A percentile compares a stretch with the other conserved stretches of the same genome.
Evolutionary conservation across 2,797 vertebrate species (phyloP).

Genomic region (Nyctalus aviator): DNA sequence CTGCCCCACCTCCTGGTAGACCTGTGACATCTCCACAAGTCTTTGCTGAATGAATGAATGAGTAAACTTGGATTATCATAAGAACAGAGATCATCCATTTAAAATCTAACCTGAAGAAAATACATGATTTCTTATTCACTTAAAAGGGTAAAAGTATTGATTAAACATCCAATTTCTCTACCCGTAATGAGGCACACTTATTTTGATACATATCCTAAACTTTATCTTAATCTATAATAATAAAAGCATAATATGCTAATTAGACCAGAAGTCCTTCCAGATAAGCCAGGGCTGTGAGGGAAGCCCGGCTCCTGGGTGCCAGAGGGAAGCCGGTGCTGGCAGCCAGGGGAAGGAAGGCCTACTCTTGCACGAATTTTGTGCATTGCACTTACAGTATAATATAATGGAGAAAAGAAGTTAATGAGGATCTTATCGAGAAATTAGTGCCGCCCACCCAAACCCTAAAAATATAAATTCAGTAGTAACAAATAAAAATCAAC

Average conservation of each 20-base stretch:
- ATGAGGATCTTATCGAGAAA: conserved; percentile 19
- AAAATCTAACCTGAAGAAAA: conserved; percentile 30
- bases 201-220: not conserved
- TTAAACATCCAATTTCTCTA: not conserved
- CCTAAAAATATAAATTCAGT: not conserved
- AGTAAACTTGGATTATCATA: not conserved
- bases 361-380: too few relatives aligned
- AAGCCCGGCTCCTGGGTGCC: too few relatives aligned
- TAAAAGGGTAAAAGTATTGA: not conserved
- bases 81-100: conserved; percentile 8
- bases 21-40: not conserved
- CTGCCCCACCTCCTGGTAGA: not conserved
- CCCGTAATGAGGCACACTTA: not conserved
- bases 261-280: too few relatives aligned
- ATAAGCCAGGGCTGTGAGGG: too few relatives aligned
- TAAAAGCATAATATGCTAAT: too few relatives aligned
- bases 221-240: not conserved
- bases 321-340: too few relatives aligned
- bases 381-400: not conserved
- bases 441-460: not conserved
- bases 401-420: not conserved
- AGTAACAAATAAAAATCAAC: not conserved
- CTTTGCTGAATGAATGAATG: not conserved
- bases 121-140: not conserved
- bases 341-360: too few relatives aligned